Conservation (phyloP, 2,888 invertebrate genomes). For the Axea sp. region DNA sequence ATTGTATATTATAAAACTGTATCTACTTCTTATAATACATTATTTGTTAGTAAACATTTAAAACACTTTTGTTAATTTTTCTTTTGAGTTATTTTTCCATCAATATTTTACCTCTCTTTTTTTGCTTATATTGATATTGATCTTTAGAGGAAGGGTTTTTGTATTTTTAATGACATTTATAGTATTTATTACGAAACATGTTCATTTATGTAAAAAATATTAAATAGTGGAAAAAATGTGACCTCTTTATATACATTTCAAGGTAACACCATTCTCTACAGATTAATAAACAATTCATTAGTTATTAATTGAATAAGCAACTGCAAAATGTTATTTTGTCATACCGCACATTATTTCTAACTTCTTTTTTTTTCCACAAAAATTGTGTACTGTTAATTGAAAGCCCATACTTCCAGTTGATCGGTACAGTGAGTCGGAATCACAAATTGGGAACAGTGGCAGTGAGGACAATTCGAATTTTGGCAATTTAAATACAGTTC, state of each 20-base stretch:
- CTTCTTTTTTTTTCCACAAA: slow-evolving; percentile 28
- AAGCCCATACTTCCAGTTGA: slow-evolving; percentile 83
- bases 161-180: no score
- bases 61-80: slow-evolving; percentile 13
- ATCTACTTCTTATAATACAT: slow-evolving; percentile 10
- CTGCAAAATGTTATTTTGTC: no score
- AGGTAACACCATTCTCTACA: no score
- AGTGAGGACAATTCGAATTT: slow-evolving; percentile 81
- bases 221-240: no score
- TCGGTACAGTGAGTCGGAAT: slow-evolving; percentile 92
- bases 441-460: slow-evolving; percentile 84
- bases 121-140: no score
- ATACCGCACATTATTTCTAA: slow-evolving; percentile 12
- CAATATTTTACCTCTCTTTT: slow-evolving; percentile 1
- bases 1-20: slow-evolving; percentile 9
- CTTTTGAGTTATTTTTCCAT: background rate
- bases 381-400: slow-evolving; percentile 67
- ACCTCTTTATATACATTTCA: no score
- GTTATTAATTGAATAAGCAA: no score
- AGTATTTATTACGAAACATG: no score
- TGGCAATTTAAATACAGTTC: slow-evolving; percentile 73
- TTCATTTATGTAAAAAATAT: no score
- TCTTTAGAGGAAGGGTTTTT: no score
- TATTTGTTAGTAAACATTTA: slow-evolving; percentile 37
- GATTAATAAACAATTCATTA: no score